Conservation (phyloP, 2,113 vertebrate genomes). For the Oryctolagus cuniculus region mOryCun1.1 NC_091432.1:217978501-217979000, state of each 20-base stretch:
- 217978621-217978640: too few species aligned
- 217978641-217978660: too few species aligned
- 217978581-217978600: too few species aligned
- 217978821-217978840: background rate
- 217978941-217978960: background rate
- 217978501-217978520: too few species aligned
- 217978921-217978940: background rate
- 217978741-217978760: background rate
- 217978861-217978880: slow-evolving; percentile 4
- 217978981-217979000: background rate
- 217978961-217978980: background rate
- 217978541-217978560: too few species aligned
- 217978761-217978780: background rate
- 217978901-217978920: background rate
- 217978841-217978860: background rate
- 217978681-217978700: too few species aligned
- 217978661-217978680: too few species aligned
- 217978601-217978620: too few species aligned
- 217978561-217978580: too few species aligned
- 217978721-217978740: background rate
- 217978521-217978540: too few species aligned
- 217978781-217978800: background rate
- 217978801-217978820: background rate
- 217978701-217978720: too few species aligned
- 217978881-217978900: background rate